Evolutionary conservation across 2,113 vertebrate species (phyloP).

Genomic region (Labeo rohita): DNA sequence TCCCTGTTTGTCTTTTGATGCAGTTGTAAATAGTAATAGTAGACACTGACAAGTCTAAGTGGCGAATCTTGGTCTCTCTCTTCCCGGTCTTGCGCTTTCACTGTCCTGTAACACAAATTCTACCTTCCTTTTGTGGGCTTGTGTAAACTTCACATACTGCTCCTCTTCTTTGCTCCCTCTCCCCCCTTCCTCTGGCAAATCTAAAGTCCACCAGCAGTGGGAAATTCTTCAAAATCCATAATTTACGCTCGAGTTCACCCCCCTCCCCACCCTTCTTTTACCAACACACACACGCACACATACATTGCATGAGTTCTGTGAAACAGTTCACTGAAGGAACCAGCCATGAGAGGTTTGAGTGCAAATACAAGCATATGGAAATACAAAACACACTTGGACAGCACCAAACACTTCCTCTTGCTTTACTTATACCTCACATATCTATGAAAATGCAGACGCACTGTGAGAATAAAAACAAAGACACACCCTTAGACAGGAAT

Average conservation of each 20-base stretch:
- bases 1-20: not conserved
- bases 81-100: not conserved
- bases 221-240: conserved; percentile 53
- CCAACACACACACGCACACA: conserved; percentile 36
- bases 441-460: not conserved
- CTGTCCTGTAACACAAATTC: not conserved
- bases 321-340: conserved; percentile 7
- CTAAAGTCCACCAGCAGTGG: conserved; percentile 44
- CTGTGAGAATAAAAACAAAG: conserved; percentile 9
- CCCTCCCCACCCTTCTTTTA: conserved; percentile 2
- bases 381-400: not conserved
- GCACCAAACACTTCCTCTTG: not conserved
- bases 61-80: not conserved
- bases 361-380: not conserved
- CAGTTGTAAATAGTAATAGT: no score
- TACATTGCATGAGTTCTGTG: not conserved
- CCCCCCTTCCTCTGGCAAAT: conserved; percentile 22
- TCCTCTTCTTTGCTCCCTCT: not conserved
- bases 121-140: conserved; percentile 25
- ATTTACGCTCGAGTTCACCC: conserved; percentile 45
- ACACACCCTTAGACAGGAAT: conserved; percentile 6
- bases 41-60: not conserved
- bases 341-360: not conserved
- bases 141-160: conserved; percentile 41
- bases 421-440: not conserved